phyloP scores from a whole-genome alignment of 64 coral and sea anemone genomes.

The Montipora foliosa region DNA sequence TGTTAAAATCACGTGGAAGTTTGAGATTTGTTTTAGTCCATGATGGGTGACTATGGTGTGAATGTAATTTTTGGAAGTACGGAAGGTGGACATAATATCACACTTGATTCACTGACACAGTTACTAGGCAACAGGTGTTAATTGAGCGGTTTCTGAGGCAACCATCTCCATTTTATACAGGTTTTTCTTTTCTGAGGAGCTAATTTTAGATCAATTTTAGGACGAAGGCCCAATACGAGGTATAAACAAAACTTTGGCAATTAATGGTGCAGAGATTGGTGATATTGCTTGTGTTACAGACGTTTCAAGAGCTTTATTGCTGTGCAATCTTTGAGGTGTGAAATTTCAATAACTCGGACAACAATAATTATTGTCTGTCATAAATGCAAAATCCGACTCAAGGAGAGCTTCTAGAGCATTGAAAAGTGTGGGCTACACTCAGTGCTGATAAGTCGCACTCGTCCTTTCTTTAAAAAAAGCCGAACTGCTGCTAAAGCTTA shows the following conservation, averaged over 20 bases:
- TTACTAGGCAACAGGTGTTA: not conserved
- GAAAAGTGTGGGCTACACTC: too few species aligned
- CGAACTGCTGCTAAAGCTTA: not conserved
- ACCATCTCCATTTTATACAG: not conserved
- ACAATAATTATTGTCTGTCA: not conserved
- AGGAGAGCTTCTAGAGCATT: not conserved
- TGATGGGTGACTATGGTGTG: not conserved
- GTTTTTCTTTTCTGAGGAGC: not conserved
- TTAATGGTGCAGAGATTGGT: not conserved
- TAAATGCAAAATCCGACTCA: not conserved
- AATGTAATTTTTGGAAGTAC: not conserved
- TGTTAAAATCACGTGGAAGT: too few species aligned
- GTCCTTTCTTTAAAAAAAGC: not conserved
- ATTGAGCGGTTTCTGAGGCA: slow-evolving; percentile 12
- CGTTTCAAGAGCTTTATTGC: not conserved
- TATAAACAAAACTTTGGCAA: slow-evolving; percentile 20
- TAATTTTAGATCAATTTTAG: not conserved
- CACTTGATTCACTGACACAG: not conserved
- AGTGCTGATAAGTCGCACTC: too few species aligned
- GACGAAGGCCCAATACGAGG: not conserved
- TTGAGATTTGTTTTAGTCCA: not conserved
- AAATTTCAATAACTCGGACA: slow-evolving; percentile 26
- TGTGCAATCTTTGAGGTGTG: not conserved
- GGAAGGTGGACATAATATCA: slow-evolving; percentile 19
- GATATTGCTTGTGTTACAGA: slow-evolving; percentile 17